Conservation (phyloP, 2,113 vertebrate genomes). For the Pedetes capensis region DNA sequence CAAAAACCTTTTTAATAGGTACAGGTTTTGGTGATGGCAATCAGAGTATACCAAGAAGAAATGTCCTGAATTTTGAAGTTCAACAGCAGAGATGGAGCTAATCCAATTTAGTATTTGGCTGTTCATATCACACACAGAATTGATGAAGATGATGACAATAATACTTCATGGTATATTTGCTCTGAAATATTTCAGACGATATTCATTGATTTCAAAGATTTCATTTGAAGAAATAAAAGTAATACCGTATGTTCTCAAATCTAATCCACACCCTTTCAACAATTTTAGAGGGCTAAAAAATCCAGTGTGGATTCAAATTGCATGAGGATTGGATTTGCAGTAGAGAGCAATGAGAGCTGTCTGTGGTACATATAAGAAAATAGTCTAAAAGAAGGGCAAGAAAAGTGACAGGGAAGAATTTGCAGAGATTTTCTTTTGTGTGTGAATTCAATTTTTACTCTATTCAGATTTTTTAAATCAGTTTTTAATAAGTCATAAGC, state of each 20-base stretch:
- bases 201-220: constrained; percentile 11
- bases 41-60: neutral
- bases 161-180: neutral
- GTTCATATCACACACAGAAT: neutral
- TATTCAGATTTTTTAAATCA: neutral
- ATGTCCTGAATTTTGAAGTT: neutral
- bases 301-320: too few relatives aligned
- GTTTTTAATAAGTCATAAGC: neutral
- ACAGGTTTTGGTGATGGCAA: neutral
- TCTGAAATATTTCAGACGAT: neutral
- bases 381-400: neutral
- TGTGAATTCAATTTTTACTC: constrained; percentile 3
- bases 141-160: neutral
- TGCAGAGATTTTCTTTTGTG: neutral
- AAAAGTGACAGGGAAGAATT: neutral
- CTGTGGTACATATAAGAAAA: neutral
- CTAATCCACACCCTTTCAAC: too few relatives aligned
- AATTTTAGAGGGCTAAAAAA: too few relatives aligned
- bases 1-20: neutral
- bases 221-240: constrained; percentile 8
- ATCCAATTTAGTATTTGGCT: neutral
- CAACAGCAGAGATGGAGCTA: neutral
- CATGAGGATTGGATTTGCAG: too few relatives aligned
- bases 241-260: too few relatives aligned
- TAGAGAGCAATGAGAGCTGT: too few relatives aligned